phyloP scores from a whole-genome alignment of 2,113 vertebrate species.

The Sander lucioperca region DNA sequence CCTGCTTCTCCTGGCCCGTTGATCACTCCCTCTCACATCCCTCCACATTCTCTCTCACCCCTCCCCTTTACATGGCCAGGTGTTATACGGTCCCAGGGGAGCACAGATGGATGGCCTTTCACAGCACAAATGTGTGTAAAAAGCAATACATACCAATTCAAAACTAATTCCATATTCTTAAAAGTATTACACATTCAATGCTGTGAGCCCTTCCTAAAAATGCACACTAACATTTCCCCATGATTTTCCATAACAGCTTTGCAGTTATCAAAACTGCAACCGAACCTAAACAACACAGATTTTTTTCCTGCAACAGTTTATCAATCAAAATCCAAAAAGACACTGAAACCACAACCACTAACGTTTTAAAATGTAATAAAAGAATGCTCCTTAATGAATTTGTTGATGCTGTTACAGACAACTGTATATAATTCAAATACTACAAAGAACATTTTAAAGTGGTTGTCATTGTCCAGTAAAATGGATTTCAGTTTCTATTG shows the following conservation, averaged over 20 bases:
- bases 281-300: background rate
- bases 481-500: background rate
- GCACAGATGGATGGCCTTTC: constrained; percentile 43
- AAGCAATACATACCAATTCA: background rate
- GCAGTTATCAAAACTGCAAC: background rate
- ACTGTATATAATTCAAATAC: background rate
- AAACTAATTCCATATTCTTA: background rate
- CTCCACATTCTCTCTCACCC: constrained; percentile 9
- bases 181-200: background rate
- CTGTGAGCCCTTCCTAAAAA: background rate
- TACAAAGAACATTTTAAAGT: background rate
- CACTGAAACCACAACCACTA: background rate
- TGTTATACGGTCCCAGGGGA: constrained; percentile 43
- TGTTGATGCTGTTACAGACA: background rate
- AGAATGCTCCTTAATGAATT: background rate
- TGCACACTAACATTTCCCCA: background rate
- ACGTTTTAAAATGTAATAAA: too few species aligned
- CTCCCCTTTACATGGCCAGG: constrained; percentile 63
- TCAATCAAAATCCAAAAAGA: background rate
- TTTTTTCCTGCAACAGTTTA: background rate
- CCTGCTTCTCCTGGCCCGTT: constrained; percentile 40
- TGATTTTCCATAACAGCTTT: background rate
- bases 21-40: constrained; percentile 42
- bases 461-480: background rate
- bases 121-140: background rate